A percentile compares a stretch with the other conserved stretches of the same genome.
These are phyloP conservation scores for Aegithalos caudatus DNA, from an alignment of 2,113 vertebrate genomes.

Conservation along the genomic window DNA sequence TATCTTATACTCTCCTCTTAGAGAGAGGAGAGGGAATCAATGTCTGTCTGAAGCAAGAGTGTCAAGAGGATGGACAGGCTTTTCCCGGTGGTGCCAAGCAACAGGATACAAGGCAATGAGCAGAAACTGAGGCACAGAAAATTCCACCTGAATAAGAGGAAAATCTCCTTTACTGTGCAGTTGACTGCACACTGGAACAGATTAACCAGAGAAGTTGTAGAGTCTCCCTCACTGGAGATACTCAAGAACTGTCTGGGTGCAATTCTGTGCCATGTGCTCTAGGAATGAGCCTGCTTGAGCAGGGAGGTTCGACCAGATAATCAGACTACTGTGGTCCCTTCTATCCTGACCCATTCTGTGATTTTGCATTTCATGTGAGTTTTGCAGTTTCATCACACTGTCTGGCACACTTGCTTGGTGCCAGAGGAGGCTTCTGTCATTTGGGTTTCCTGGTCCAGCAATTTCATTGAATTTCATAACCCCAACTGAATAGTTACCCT, in stretches of 20 bases:
- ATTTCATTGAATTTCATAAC: rapidly evolving
- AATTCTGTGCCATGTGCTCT: background rate
- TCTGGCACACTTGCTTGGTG: rapidly evolving
- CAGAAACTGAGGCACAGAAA: background rate
- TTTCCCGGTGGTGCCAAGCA: background rate
- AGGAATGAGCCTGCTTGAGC: background rate
- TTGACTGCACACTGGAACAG: background rate
- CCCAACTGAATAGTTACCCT: background rate
- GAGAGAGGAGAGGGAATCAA: background rate
- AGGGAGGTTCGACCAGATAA: background rate
- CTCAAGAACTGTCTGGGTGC: background rate
- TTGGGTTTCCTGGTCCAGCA: background rate
- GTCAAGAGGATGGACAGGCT: background rate
- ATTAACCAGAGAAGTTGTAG: background rate
- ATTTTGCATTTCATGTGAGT: background rate
- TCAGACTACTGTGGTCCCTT: background rate
- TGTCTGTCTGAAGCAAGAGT: background rate
- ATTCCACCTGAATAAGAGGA: background rate
- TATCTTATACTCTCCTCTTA: no score
- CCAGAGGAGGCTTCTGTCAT: background rate
- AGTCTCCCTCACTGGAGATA: background rate
- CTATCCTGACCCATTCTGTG: background rate
- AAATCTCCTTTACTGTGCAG: background rate
- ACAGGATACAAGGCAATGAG: background rate
- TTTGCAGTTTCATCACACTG: rapidly evolving